Conservation (phyloP, 2,888 invertebrate genomes). For the Drosophila sordidapex region DNA sequence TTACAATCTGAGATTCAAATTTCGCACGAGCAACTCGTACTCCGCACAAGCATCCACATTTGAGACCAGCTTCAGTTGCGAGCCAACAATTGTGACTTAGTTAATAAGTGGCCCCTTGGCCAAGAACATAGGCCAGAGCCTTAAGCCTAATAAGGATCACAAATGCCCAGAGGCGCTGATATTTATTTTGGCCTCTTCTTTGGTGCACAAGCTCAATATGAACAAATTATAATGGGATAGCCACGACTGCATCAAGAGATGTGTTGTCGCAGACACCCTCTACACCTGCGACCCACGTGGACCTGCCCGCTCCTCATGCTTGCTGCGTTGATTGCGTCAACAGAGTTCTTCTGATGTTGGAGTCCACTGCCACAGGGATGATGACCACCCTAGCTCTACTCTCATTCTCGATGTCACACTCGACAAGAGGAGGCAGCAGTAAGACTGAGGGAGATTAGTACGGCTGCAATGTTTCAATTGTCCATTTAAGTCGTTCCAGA, state of each 20-base stretch:
- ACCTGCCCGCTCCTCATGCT: not conserved
- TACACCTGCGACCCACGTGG: not conserved
- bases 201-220: not conserved
- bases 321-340: too few species aligned
- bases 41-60: slow-evolving; percentile 1
- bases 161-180: not conserved
- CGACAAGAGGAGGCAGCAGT: not conserved
- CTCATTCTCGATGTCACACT: not conserved
- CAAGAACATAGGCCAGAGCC: slow-evolving; percentile 20
- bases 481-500: not conserved
- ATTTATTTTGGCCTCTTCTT: not conserved
- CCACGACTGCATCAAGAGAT: not conserved
- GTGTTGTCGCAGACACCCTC: not conserved
- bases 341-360: not conserved
- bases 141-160: slow-evolving; percentile 21
- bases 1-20: slow-evolving; percentile 33
- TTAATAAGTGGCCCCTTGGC: slow-evolving; percentile 30
- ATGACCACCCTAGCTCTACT: not conserved
- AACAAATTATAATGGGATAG: not conserved
- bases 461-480: not conserved
- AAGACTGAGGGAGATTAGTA: not conserved
- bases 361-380: not conserved
- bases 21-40: slow-evolving; percentile 33
- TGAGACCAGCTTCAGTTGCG: not conserved
- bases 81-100: slow-evolving; percentile 27